A percentile compares a stretch with the other conserved stretches of the same genome.
Evolutionary conservation across 2,113 vertebrate genomes (phyloP).

Genomic region (Cichladusa arquata): DNA sequence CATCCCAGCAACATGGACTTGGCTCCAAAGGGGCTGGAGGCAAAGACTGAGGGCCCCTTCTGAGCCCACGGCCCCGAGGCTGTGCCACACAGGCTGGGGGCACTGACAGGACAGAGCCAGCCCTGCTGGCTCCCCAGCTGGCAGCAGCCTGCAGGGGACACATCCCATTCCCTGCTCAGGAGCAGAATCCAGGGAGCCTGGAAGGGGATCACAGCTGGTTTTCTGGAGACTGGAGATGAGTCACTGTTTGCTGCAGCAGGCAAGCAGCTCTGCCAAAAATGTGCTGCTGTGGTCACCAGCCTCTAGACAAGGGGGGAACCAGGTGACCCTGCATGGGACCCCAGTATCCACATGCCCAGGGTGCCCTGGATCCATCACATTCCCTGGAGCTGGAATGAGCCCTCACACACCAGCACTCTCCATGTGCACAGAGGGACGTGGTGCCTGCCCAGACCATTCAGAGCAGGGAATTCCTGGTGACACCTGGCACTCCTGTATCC

Average conservation of each 20-base stretch:
- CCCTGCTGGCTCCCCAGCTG: background rate
- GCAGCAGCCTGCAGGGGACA: background rate
- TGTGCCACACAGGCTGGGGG: background rate
- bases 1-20: background rate
- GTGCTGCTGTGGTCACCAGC: background rate
- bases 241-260: background rate
- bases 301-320: background rate
- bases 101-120: background rate
- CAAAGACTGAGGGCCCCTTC: background rate
- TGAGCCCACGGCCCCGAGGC: rapidly evolving
- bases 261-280: background rate
- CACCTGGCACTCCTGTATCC: background rate
- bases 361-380: rapidly evolving
- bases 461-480: background rate
- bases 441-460: rapidly evolving
- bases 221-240: background rate
- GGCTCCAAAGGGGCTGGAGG: rapidly evolving
- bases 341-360: background rate
- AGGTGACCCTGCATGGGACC: background rate
- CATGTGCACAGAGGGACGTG: rapidly evolving
- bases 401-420: background rate
- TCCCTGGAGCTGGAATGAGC: background rate
- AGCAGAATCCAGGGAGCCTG: background rate
- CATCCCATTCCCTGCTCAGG: rapidly evolving
- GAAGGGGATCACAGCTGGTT: background rate